Base-by-base conservation (phyloP, 1,140 invertebrate genomes). In the Philopotamus ludificatus region DNA sequence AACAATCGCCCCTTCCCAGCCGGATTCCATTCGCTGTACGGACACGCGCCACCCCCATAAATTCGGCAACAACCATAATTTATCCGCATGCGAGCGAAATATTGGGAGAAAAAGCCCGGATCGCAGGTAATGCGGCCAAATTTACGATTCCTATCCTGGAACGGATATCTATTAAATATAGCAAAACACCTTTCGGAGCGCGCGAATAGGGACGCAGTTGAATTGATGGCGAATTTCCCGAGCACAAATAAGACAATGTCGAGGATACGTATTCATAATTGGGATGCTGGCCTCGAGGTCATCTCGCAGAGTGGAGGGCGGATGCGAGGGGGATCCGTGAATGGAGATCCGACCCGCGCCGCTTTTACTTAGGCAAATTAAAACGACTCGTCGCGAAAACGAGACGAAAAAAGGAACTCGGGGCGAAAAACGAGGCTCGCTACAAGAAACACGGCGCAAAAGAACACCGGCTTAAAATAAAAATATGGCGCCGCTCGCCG, bases 11-110 rank as follows among this genome's bases (percentile, higher is more conserved):
- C n/a, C n/a, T n/a, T n/a, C n/a, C n/a, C n/a, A n/a, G n/a, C n/a
- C 72, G 59, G 84, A 80, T 15, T 81, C 76, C 83, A 80, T 51
- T 83, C 80, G 73, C 77, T 83, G 74, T 87, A 91, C 59, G n/a
- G n/a, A n/a, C n/a, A n/a, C n/a, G n/a, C n/a, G n/a, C n/a, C 28
- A 7, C 28, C 4, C 28, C 12, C 4, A 34, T 34, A 34, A 34
- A 34, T 34, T 34, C 12, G 4, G 28, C 4, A 34, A 34, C 28
- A 34, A 34, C 12, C 4, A 34, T 34, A 34, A 34, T 34, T 34
- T 34, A 34, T 34, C 28, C 12, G 28, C 4, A 12, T 7, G 12
- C 4, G 4, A 34, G 4, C 28, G 28, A 34, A 34, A 12, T 34
- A 12, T 34, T 34, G 4, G 4, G 28, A 34, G 28, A 34, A 34